phyloP scores from a whole-genome alignment of 1,140 invertebrate species.

The Drosophila busckii region DNA sequence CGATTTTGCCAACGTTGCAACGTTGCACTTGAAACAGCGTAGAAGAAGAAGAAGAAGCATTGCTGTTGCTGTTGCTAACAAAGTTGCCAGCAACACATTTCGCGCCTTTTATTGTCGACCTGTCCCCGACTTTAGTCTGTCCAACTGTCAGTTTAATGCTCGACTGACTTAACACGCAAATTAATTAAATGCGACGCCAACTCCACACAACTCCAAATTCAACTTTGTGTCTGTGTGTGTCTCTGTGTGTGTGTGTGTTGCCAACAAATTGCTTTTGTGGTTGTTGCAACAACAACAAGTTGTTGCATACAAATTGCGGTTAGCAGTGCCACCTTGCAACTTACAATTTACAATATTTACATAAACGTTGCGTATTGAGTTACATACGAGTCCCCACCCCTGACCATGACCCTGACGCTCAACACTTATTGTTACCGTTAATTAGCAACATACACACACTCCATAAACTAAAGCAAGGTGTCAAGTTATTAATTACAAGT shows the following conservation, averaged over 20 bases:
- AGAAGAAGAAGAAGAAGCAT: not conserved
- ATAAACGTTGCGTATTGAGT: slow-evolving; percentile 21
- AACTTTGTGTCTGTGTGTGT: no score
- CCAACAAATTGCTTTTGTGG: slow-evolving; percentile 42
- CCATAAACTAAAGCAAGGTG: no score
- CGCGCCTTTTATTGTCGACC: slow-evolving; percentile 33
- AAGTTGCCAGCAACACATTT: slow-evolving; percentile 27
- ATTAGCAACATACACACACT: no score
- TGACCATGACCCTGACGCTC: slow-evolving; percentile 11
- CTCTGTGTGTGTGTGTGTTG: slow-evolving; percentile 13
- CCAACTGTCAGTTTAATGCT: slow-evolving; percentile 38
- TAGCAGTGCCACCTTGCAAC: slow-evolving; percentile 40
- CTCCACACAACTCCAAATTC: no score
- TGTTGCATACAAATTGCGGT: slow-evolving; percentile 57
- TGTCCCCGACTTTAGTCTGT: slow-evolving; percentile 10
- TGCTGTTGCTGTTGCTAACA: no score
- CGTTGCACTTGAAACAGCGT: not conserved
- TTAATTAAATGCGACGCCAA: slow-evolving; percentile 41
- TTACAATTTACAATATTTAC: slow-evolving; percentile 32
- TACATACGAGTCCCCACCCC: not conserved
- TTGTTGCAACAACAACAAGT: slow-evolving; percentile 34
- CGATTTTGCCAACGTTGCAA: slow-evolving; percentile 41
- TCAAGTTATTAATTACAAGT: no score
- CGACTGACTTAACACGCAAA: slow-evolving; percentile 47
- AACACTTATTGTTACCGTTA: no score